Base-by-base conservation (phyloP, 2,113 vertebrate genomes). In the Tragelaphus buxtoni region DNA sequence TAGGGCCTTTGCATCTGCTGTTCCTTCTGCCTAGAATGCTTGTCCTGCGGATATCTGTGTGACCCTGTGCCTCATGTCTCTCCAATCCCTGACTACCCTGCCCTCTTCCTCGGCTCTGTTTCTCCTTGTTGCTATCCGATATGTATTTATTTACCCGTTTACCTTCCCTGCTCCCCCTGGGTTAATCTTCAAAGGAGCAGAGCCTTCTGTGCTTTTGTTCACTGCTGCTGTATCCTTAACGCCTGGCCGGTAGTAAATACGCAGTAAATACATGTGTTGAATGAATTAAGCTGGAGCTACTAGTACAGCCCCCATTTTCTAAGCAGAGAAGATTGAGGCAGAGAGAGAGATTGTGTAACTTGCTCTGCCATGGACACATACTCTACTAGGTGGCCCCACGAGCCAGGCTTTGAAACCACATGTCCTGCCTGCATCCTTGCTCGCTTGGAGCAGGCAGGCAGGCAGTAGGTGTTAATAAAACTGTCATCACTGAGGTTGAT, bases 1-100 rank as follows among this genome's bases (percentile, higher is more conserved):
- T 39, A 84, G 74, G 76, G 55, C 92, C 79, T 97, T 89, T 96
- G 85, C 63, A 11, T 55, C 60, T 63, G 35, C 93, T 45, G 13
- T 84, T 91, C 72, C n/a, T 72, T 79, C 35, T 63, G 42, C 65
- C 53, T 87, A 42, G 86, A 88, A 83, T 2, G 1, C 63, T 56
- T 69, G 72, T 90, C 74, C 63, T 55, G 2, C 32, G 47, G 5
- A 39, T 72, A 49, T 45, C 28, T 26, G 4, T 2, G 1, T 45
- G 72, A 61, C 32, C 82, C 30, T 42, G 30, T 63, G 35, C n/a
- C 84, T 86, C 9, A 24, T 45, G 32, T 92, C 77, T 45, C 58
- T 63, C 32, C 47, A 32, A 13, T 53, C n/a, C 56, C 69, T 3
- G 7, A 45, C 56, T 35, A 2, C 35, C 56, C 61, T 77, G 61